phyloP scores from a whole-genome alignment of 1,140 invertebrate genomes.

The Drosophila jambulina region DNA sequence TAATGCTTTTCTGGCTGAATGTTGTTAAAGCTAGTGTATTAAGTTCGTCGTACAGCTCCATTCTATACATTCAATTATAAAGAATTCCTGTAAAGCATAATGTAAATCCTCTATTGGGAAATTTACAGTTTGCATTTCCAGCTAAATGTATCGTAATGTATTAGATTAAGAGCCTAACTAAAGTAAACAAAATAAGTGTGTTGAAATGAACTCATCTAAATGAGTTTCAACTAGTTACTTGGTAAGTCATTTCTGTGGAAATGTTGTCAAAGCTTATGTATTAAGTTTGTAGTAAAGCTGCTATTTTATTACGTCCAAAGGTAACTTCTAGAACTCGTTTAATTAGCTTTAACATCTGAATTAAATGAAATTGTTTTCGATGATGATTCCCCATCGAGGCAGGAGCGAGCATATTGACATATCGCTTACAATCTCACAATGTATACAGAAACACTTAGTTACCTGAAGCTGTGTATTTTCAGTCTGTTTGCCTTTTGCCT shows the following conservation, averaged over 20 bases:
- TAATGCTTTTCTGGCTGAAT: neutral
- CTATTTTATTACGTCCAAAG: neutral
- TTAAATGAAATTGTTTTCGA: neutral
- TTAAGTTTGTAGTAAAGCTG: neutral
- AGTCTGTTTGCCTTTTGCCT: conserved; percentile 64
- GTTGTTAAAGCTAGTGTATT: neutral
- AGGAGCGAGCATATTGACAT: neutral
- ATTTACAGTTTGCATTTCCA: neutral
- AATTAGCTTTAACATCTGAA: neutral
- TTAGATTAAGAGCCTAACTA: neutral
- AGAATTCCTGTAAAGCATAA: neutral
- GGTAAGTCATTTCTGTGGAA: neutral
- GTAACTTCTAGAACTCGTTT: neutral
- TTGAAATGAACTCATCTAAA: too few species aligned
- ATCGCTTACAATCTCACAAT: neutral
- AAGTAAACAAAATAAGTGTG: neutral
- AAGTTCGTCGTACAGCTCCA: too few species aligned
- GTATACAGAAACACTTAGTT: conserved; percentile 9
- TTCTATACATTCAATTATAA: neutral
- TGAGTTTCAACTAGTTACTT: neutral
- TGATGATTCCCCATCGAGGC: neutral
- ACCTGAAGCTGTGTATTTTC: conserved; percentile 30
- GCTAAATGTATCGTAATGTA: neutral
- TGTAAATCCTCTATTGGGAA: neutral
- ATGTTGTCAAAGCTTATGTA: neutral